A percentile compares a stretch with the other conserved stretches of the same genome.
phyloP scores from a whole-genome alignment of 2,113 vertebrate species.

The Gallinago paraguaiae region DNA sequence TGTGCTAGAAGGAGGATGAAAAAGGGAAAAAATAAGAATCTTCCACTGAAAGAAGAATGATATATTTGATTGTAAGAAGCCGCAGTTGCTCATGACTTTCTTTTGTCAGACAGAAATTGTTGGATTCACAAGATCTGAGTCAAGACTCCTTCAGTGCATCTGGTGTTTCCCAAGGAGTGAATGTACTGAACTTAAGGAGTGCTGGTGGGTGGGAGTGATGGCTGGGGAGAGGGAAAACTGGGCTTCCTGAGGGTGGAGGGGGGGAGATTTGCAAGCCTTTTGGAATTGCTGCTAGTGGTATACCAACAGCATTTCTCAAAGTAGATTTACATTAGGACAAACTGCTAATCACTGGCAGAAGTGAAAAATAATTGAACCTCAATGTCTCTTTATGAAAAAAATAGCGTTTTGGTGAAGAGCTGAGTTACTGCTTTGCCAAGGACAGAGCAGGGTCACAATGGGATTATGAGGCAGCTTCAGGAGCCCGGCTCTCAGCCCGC shows the following conservation, averaged over 20 bases:
- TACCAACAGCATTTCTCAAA: not conserved
- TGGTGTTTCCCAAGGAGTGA: constrained; percentile 45
- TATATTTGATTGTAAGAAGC: not conserved
- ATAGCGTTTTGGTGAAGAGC: not conserved
- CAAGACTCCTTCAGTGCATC: constrained; percentile 61
- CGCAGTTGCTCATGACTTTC: not conserved
- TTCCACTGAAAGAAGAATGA: not conserved
- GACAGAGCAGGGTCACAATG: fast-evolving
- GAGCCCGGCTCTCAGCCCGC: not conserved
- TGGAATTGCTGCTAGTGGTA: not conserved
- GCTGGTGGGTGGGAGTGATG: not conserved
- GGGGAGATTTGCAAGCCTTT: not conserved
- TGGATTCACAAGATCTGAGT: constrained; percentile 47
- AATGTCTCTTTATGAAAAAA: not conserved
- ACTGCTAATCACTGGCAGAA: not conserved
- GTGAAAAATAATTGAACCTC: not conserved
- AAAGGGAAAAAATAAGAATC: not conserved
- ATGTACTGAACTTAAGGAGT: constrained; percentile 24
- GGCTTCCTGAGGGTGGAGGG: not conserved
- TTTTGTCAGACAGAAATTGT: constrained; percentile 30
- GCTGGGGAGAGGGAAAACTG: not conserved
- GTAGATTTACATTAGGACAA: not conserved
- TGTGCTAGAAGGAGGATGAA: not conserved
- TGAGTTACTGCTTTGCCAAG: not conserved
- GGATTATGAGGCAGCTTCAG: not conserved